These are phyloP conservation scores for Acridotheres tristis DNA, from an alignment of 2,797 vertebrate species.

Conservation along the genomic window DNA sequence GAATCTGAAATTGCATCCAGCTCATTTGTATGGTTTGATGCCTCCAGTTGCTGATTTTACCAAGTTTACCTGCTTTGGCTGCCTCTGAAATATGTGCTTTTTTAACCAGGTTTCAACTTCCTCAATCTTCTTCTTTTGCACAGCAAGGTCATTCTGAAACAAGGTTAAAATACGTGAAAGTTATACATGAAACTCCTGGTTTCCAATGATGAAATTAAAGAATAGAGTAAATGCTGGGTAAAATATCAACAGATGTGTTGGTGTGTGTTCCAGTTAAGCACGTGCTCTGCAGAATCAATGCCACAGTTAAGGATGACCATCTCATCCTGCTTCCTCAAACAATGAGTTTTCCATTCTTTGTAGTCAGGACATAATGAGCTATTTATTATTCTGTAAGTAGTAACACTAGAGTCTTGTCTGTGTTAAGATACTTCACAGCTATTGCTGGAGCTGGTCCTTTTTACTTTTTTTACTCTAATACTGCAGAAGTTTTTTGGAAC, in stretches of 20 bases:
- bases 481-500: background rate
- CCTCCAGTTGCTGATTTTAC: background rate
- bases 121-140: constrained; percentile 96
- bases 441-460: background rate
- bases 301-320: background rate
- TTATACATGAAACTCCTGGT: background rate
- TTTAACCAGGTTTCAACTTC: constrained; percentile 94
- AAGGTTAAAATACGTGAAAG: constrained; percentile 27
- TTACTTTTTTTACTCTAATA: background rate
- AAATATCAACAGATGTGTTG: background rate
- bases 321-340: background rate
- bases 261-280: rapidly evolving
- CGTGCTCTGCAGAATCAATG: background rate
- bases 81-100: constrained; percentile 68
- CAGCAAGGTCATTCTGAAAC: constrained; percentile 88
- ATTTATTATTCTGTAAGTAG: background rate
- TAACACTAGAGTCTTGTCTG: background rate
- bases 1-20: background rate
- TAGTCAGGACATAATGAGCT: background rate
- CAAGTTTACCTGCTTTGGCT: constrained; percentile 74
- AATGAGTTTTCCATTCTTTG: background rate
- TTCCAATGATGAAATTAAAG: background rate
- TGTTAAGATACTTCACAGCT: background rate
- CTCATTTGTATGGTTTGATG: rapidly evolving
- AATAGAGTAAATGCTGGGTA: background rate